Conservation (phyloP, 2,113 vertebrate species). For the Rhinoptilus africanus region DNA sequence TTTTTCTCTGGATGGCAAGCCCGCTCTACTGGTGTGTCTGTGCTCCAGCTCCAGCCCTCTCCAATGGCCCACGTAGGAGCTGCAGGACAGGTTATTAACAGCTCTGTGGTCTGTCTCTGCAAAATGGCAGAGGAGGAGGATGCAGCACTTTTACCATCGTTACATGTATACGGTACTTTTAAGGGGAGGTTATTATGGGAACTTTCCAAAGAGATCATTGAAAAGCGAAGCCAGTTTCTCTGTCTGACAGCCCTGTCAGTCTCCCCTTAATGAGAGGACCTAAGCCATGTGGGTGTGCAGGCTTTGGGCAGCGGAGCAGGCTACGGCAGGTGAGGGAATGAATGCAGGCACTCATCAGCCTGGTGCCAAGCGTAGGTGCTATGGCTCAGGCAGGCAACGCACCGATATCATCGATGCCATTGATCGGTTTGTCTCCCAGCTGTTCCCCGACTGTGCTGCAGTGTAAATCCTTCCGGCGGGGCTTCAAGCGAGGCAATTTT, state of each 20-base stretch:
- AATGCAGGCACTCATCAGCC: not conserved
- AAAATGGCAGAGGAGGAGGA: not conserved
- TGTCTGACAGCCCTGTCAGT: not conserved
- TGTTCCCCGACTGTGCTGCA: not conserved
- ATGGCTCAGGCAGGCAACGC: not conserved
- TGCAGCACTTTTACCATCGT: not conserved
- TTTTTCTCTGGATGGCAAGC: not conserved
- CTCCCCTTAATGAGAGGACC: not conserved
- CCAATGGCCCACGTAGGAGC: not conserved
- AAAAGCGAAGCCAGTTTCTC: not conserved
- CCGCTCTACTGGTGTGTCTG: not conserved
- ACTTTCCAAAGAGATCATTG: not conserved
- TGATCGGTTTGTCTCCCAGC: not conserved
- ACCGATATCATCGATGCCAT: not conserved
- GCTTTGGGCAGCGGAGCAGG: not conserved
- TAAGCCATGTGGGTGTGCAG: accelerated
- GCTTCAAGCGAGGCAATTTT: not conserved
- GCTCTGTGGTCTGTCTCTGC: not conserved
- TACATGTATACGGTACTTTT: not conserved
- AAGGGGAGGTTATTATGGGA: not conserved
- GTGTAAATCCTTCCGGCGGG: not conserved
- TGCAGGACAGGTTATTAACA: not conserved
- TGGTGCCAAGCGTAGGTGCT: not conserved
- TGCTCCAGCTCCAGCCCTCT: not conserved
- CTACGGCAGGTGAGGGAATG: accelerated